These are phyloP conservation scores for Fabriciana adippe DNA, from an alignment of 2,888 invertebrate species.

Conservation along the genomic window DNA sequence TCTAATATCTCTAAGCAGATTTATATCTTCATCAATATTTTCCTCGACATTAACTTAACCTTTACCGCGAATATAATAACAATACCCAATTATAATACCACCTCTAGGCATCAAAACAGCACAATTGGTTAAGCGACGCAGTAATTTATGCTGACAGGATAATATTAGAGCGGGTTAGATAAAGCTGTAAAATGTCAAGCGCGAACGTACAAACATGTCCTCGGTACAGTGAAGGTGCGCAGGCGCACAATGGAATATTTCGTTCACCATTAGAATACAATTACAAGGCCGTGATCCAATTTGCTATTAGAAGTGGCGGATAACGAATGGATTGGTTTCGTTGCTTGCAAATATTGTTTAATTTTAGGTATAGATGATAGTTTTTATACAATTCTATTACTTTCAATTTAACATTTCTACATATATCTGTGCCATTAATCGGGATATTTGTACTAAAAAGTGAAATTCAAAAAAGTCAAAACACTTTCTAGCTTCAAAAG, in stretches of 20 bases:
- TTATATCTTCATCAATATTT: conserved; percentile 22
- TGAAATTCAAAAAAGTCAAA: too few species aligned
- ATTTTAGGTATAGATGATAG: not conserved
- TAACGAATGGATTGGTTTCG: conserved; percentile 29
- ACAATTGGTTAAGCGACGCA: conserved; percentile 41
- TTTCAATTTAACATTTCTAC: too few species aligned
- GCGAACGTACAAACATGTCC: conserved; percentile 41
- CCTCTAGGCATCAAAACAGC: conserved; percentile 39
- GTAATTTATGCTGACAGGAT: conserved; percentile 47
- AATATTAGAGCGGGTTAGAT: conserved; percentile 44
- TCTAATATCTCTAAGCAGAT: conserved; percentile 11
- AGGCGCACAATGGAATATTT: conserved; percentile 66
- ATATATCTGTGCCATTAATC: too few species aligned
- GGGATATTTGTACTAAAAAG: too few species aligned
- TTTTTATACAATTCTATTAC: too few species aligned
- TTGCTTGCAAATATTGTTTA: conserved; percentile 18
- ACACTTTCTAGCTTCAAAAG: too few species aligned
- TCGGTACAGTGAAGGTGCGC: conserved; percentile 50
- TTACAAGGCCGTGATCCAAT: conserved; percentile 61
- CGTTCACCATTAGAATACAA: conserved; percentile 68
- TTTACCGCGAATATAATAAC: conserved; percentile 36
- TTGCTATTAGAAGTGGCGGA: conserved; percentile 43
- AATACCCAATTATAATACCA: conserved; percentile 40
- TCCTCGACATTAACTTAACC: conserved; percentile 32
- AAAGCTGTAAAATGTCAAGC: conserved; percentile 46